These are phyloP conservation scores for Allobates femoralis DNA, from an alignment of 2,797 vertebrate species.

Conservation along the genomic window DNA sequence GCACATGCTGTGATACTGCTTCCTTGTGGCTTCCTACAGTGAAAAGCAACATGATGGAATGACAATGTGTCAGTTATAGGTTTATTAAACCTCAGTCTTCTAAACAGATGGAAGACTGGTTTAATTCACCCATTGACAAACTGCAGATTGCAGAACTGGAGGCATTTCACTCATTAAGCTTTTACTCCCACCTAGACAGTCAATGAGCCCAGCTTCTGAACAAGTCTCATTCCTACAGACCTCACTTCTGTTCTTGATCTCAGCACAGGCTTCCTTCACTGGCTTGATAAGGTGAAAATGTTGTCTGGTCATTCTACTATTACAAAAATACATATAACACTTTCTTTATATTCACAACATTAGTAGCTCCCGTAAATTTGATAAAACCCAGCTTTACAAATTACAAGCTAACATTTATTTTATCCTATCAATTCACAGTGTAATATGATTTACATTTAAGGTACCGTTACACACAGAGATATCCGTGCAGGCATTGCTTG, in stretches of 20 bases:
- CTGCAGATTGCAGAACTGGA: slow-evolving; percentile 67
- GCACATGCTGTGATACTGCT: slow-evolving; percentile 69
- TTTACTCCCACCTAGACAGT: slow-evolving; percentile 50
- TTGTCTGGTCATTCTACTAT: background rate
- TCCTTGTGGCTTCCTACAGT: slow-evolving; percentile 68
- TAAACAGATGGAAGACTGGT: slow-evolving; percentile 70
- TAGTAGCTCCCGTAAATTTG: too few species aligned
- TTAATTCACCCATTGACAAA: slow-evolving; percentile 69
- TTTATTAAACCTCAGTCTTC: slow-evolving; percentile 66
- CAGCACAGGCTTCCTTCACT: slow-evolving; percentile 11
- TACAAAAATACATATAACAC: slow-evolving; percentile 4
- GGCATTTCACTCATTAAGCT: slow-evolving; percentile 68
- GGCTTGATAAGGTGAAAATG: slow-evolving; percentile 30
- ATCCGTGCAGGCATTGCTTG: too few species aligned
- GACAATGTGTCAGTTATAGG: slow-evolving; percentile 77
- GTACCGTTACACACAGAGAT: too few species aligned
- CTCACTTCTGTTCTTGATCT: background rate
- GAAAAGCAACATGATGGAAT: slow-evolving; percentile 74
- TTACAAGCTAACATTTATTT: background rate
- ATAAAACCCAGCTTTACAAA: background rate
- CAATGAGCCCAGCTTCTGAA: slow-evolving; percentile 19
- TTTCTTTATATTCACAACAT: background rate
- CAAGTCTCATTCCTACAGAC: slow-evolving; percentile 5
- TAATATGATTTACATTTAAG: background rate
- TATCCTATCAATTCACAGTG: background rate